Evolutionary conservation across 2,888 invertebrate species (phyloP), one percentile per base, ranked within the genome.

Genomic region (Ochlodes sylvanus): DNA sequence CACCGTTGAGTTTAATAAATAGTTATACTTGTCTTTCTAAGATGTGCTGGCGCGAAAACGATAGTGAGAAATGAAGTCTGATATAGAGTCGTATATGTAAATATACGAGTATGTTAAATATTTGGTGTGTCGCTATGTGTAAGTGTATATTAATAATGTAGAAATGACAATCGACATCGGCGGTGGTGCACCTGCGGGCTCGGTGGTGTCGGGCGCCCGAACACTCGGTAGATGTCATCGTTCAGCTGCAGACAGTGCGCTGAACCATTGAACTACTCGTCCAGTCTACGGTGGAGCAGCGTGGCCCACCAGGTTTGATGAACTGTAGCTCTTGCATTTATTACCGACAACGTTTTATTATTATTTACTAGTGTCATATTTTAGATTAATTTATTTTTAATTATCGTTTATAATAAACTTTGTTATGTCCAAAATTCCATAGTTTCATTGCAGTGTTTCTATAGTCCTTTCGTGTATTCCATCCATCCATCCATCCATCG

Each of bases 291-390:
- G 15, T 44, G 44, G 44, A 44, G 15, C 44, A 15, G 7, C 15
- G 44, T 47, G 44, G 34, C 34, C 15, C 34, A 56, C 15, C 55
- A 42, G 14, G 27, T 2, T 27, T 27, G 5, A 5, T 4, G 3
- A 27, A 60, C 14, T 60, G 21, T 60, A 32, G 9, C 32, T 6
- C 32, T 1, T 47, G 60, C 60, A 60, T 60, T 60, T 60, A 60
- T 41, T 58, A 21, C 0, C 9, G 38, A 38, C 2, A 38, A 12
- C 9, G 6, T 42, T 42, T 65, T 69, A 56, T 19, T 73, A 71
- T 72, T 72, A 66, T 82, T 78, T 80, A 73, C 85, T 85, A 85
- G 85, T 85, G 81, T 73, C 76, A 76, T 77, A 73, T 27, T 75
- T 77, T 77, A 76, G 68, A 73, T 69, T 70, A 77, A 75, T 77